phyloP scores from a whole-genome alignment of 1,140 invertebrate genomes.

The Drosophila chauvacae region DNA sequence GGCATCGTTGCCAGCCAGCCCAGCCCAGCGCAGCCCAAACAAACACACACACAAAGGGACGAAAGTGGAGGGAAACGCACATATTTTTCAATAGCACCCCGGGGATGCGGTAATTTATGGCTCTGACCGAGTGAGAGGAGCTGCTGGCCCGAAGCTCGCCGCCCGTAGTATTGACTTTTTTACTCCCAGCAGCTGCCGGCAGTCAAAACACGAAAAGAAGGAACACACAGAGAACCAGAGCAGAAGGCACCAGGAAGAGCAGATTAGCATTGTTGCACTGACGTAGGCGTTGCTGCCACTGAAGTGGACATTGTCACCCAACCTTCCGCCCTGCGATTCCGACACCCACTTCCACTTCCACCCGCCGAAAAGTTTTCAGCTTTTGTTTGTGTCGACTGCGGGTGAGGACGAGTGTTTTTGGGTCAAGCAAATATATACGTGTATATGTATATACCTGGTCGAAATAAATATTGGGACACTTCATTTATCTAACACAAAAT shows the following conservation, averaged over 20 bases:
- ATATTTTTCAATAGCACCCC: slow-evolving; percentile 77
- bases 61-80: slow-evolving; percentile 24
- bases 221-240: slow-evolving; percentile 3
- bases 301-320: slow-evolving; percentile 65
- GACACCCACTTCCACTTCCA: neutral
- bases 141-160: slow-evolving; percentile 12
- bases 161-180: slow-evolving; percentile 71
- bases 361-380: slow-evolving; percentile 66
- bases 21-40: slow-evolving; percentile 36
- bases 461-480: too few relatives aligned
- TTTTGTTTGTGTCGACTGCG: slow-evolving; percentile 61
- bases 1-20: slow-evolving; percentile 40
- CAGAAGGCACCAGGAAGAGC: slow-evolving; percentile 34
- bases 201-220: slow-evolving; percentile 22
- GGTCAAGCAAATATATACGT: slow-evolving; percentile 62
- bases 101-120: slow-evolving; percentile 80
- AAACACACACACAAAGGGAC: slow-evolving; percentile 27
- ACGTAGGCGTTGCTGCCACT: slow-evolving; percentile 47
- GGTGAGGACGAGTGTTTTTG: slow-evolving; percentile 49
- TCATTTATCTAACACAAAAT: too few relatives aligned
- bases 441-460: too few relatives aligned
- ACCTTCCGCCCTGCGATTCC: neutral
- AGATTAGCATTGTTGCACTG: slow-evolving; percentile 61
- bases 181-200: slow-evolving; percentile 49
- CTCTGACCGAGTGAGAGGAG: slow-evolving; percentile 72